Evolutionary conservation across 2,113 vertebrate species (phyloP), one percentile per base, ranked within the genome.

Genomic region (Neogobius melanostomus): DNA sequence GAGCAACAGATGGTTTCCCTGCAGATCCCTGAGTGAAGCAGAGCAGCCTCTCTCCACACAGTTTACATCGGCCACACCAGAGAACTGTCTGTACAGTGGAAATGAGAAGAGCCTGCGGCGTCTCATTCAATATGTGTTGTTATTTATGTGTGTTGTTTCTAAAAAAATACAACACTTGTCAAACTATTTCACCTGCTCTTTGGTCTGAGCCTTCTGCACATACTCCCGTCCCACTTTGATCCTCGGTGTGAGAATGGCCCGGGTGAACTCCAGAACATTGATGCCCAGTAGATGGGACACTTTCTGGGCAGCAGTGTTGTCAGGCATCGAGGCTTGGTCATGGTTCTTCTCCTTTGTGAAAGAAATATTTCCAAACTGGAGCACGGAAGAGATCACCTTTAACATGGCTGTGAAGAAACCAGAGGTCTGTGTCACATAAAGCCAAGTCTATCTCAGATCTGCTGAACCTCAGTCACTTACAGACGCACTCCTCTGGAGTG

Each of bases 221-320:
- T 95, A 96, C 80, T 97, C 96, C 7, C 96, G 92, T 51, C 96
- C 95, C 10, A 97, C 96, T 91, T 96, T 97, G 84, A 97, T 97
- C 76, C 95, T 93, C 0, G 96, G 96, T 0, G 92, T 95, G 76
- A 97, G 94, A 77, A 97, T 95, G 77, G 95, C 95, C 0, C 96
- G 91, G 17, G 93, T 94, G 85, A 97, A 97, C 83, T 97, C 96
- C 0, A 95, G 89, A 71, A 96, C 95, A 10, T 94, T 96, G 68
- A 97, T 91, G 51, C 95, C 95, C 87, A 97, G 88, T 64, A 97
- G 94, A 77, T 95, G 94, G 88, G 93, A 95, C 69, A 97, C 92
- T 83, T 97, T 97, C 91, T 96, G 96, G 4, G 96, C 95, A 36
- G 96, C 95, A 75, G 95, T 97, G 91, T 97, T 94, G 63, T 97